Evolutionary conservation across 2,113 vertebrate genomes (phyloP), one percentile per base, ranked within the genome.

Genomic region (Gymnocephalus cernua): DNA sequence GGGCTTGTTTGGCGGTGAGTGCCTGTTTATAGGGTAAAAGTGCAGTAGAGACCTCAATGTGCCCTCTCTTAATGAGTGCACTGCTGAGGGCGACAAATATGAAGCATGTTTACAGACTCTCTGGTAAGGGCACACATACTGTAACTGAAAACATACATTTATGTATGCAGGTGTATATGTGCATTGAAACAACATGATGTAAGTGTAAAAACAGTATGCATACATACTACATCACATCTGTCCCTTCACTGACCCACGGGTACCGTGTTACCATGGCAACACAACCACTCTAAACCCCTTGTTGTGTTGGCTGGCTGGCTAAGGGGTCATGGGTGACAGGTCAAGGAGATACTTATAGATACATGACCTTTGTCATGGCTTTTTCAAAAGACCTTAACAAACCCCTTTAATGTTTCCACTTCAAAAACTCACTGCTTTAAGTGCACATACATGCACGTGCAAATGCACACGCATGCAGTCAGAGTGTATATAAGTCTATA

Each of bases 241-340:
- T 86, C 91, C 93, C 83, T 72, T 80, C 25, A 23, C 59, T 94
- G 89, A 94, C 90, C 90, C 78, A 74, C 2, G 72, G 29, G 38
- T 23, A 32, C 53, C 73, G 83, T 86, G 92, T 93, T 75, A 74
- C 89, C 89, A 89, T 76, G 70, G 88, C 68, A 80, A 93, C 93
- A 68, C 38, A 41, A 41, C 77, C 83, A 93, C 88, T 92, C 66
- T 76, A 59, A 77, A 86, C 79, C 83, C 89, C 80, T 83, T 56
- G 68, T 79, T 86, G 63, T 93, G 89, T 92, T 94, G 91, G 87
- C 94, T 84, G 0, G 53, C 70, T 54, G 79, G 53, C 70, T 57
- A 79, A 75, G 44, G 77, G 89, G 92, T 90, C 88, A 92, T n/a
- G 86, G 90, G 82, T 91, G 74, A 93, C 72, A 88, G 89, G 91